Evolutionary conservation across 2,797 vertebrate species (phyloP).

Genomic region (Cirrhinus mrigala): DNA sequence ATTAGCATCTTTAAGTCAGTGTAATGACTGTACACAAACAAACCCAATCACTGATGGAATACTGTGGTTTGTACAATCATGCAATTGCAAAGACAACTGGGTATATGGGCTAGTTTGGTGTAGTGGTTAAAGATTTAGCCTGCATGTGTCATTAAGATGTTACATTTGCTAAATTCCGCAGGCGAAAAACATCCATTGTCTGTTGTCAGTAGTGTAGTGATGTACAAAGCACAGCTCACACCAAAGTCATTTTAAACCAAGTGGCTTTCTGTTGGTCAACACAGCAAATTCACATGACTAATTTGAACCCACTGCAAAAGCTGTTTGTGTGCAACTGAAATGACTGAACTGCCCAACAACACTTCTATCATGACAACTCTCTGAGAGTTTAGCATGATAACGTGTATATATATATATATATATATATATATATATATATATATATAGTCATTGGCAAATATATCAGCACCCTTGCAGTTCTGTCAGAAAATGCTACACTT

Average conservation of each 20-base stretch:
- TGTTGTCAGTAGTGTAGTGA: not conserved
- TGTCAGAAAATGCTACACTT: no score
- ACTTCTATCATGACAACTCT: not conserved
- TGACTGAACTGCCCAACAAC: not conserved
- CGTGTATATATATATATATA: no score
- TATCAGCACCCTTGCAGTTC: no score
- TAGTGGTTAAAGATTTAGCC: not conserved
- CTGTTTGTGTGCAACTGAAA: not conserved
- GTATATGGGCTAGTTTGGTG: not conserved
- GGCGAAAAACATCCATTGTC: not conserved
- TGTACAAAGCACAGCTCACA: not conserved
- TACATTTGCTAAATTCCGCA: not conserved
- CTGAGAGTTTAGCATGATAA: not conserved
- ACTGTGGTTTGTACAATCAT: not conserved
- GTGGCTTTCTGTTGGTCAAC: no score
- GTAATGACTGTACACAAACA: slow-evolving; percentile 34
- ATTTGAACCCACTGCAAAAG: no score
- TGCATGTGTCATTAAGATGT: not conserved
- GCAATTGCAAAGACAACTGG: not conserved
- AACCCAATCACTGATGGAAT: slow-evolving; percentile 6
- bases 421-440: no score
- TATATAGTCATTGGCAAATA: no score
- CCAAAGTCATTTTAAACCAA: no score
- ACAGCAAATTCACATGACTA: no score
- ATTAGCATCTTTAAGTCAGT: slow-evolving; percentile 36